Base-by-base conservation (phyloP, 2,797 vertebrate genomes). In the Serranus cabrilla region DNA sequence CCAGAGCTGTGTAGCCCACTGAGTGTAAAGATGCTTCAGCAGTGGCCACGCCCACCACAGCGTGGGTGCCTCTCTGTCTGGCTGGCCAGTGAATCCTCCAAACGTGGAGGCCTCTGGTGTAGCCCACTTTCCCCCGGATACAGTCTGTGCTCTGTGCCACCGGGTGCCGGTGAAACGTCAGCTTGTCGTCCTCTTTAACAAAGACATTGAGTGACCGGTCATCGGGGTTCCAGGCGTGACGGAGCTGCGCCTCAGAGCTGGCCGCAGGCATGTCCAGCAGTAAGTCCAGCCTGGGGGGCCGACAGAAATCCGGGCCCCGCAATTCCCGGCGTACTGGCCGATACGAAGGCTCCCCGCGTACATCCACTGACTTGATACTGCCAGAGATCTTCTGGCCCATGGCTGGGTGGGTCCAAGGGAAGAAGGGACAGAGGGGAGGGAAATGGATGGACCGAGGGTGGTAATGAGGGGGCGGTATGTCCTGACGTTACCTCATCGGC, bases 341-440 rank as follows among this genome's bases (percentile, higher is more conserved):
- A 67, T 96, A 98, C 0, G 97, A 96, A 7, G 97, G 95, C 83
- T 99, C 98, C 31, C 97, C 97, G 1, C 96, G 96, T 34, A 97
- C 97, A 81, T 99, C 98, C 88, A 99, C 97, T 4, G 98, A 97
- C 91, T 99, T 99, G 92, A 99, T 98, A 87, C 97, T 97, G 93
- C 97, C 97, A 17, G 98, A 99, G 92, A 99, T 99, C 95, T 99
- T 99, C 94, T 99, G 98, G 92, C 98, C 98, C 98, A 99, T 99
- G 93, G 92, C 91, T 96, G 84, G 83, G 85, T 86, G 80, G 88
- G 89, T 90, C 89, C 68, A 81, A 76, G 89, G 75, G 68, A 46
- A 57, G 43, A 65, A 51, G 73, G 84, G 77, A 27, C 21, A 55
- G 20, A 74, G 84, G 89, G 80, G 65, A 57, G 79, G 91, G 84